Conservation (phyloP, 2,797 vertebrate species). For the Scomberomorus guttatus region DNA sequence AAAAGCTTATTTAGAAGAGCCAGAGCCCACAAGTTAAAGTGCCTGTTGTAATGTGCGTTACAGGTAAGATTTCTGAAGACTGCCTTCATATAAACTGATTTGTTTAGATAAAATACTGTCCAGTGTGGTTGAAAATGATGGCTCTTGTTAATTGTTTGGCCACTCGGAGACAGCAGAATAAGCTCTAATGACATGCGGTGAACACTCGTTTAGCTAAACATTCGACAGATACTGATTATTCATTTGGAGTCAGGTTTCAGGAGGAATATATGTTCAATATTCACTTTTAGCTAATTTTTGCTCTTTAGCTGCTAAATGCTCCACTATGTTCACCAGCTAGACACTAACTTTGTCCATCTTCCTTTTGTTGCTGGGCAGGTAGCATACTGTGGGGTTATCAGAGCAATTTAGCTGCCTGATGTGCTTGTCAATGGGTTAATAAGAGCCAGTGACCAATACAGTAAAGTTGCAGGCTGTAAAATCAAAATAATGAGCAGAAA, state of each 20-base stretch:
- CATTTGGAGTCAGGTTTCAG: too few relatives aligned
- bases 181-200: neutral
- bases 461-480: neutral
- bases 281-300: too few relatives aligned
- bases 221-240: neutral
- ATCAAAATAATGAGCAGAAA: too few relatives aligned
- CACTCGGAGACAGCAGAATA: neutral
- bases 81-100: neutral
- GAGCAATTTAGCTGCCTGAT: neutral
- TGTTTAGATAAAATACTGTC: conserved; percentile 1
- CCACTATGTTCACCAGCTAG: too few relatives aligned
- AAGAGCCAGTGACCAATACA: neutral
- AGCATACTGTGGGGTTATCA: neutral
- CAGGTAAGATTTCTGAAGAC: neutral
- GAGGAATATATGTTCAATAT: too few relatives aligned
- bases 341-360: too few relatives aligned
- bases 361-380: neutral
- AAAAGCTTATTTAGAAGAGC: neutral
- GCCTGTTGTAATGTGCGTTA: neutral
- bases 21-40: neutral
- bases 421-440: neutral
- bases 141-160: neutral
- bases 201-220: neutral
- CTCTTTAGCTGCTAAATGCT: too few relatives aligned
- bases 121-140: neutral